Percentiles rank a stretch among this genome's conserved stretches.
Evolutionary conservation across 2,113 vertebrate genomes (phyloP).

Genomic region (Orcinus orca): DNA sequence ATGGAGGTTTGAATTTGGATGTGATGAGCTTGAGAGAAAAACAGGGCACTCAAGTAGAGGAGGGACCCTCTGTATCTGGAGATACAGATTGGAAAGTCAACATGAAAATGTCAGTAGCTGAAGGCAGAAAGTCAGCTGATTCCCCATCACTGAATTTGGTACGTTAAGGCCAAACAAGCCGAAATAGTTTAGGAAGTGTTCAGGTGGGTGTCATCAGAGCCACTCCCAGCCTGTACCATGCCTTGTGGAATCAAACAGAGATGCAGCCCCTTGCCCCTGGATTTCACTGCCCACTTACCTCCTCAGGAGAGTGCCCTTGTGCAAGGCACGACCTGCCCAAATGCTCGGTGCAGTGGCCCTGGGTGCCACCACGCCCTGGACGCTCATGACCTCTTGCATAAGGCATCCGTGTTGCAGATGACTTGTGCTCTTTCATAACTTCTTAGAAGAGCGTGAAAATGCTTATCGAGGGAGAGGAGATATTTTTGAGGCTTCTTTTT

Average conservation of each 20-base stretch:
- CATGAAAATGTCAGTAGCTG: not conserved
- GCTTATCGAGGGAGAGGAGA: not conserved
- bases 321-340: rapidly evolving
- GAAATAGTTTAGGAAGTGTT: not conserved
- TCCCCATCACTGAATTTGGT: not conserved
- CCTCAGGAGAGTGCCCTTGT: not conserved
- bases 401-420: not conserved
- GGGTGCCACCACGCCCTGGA: not conserved
- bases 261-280: not conserved
- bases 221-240: too few species aligned
- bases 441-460: not conserved
- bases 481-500: not conserved
- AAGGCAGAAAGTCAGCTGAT: not conserved
- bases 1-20: not conserved
- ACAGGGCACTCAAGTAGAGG: not conserved
- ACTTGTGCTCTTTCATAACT: not conserved
- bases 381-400: not conserved
- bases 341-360: not conserved
- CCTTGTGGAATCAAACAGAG: not conserved
- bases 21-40: not conserved
- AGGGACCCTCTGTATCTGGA: not conserved
- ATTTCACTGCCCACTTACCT: not conserved
- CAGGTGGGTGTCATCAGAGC: not conserved
- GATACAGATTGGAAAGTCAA: not conserved
- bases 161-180: not conserved